Conservation (phyloP, 1,140 invertebrate genomes). For the Drosophila suzukii region DNA sequence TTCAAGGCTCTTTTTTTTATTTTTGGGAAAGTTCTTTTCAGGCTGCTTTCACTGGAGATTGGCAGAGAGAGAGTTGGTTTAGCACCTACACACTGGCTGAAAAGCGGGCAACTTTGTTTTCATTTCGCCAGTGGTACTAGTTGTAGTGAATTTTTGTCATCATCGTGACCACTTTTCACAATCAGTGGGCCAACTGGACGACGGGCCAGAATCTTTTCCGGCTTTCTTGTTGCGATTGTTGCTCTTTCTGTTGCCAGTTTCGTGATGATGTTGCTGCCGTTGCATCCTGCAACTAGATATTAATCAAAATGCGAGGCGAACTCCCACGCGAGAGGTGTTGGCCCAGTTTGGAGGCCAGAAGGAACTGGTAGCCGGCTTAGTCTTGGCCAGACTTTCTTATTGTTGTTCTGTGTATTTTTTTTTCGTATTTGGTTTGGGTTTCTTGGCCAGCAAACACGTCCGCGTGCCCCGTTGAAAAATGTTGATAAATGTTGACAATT, state of each 20-base stretch:
- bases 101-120: constrained; percentile 69
- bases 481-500: constrained; percentile 84
- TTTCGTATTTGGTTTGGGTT: constrained; percentile 1
- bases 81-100: constrained; percentile 32
- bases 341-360: constrained; percentile 51
- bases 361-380: constrained; percentile 24
- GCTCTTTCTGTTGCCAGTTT: constrained; percentile 48
- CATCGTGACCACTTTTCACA: constrained; percentile 79
- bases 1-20: constrained; percentile 24
- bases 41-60: constrained; percentile 42
- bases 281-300: constrained; percentile 62
- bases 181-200: constrained; percentile 52
- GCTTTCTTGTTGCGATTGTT: constrained; percentile 43
- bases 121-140: constrained; percentile 57
- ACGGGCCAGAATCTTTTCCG: constrained; percentile 59
- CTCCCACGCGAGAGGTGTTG: constrained; percentile 49
- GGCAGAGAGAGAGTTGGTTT: constrained; percentile 27
- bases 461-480: constrained; percentile 76
- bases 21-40: constrained; percentile 62
- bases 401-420: constrained; percentile 14
- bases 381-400: constrained; percentile 52
- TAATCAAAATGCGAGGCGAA: constrained; percentile 68
- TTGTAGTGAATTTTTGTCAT: constrained; percentile 72
- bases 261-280: constrained; percentile 39
- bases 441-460: constrained; percentile 61